A percentile compares a stretch with the other conserved stretches of the same genome.
Evolutionary conservation across 2,888 invertebrate genomes (phyloP).

Genomic region (Horisme vitalbata): DNA sequence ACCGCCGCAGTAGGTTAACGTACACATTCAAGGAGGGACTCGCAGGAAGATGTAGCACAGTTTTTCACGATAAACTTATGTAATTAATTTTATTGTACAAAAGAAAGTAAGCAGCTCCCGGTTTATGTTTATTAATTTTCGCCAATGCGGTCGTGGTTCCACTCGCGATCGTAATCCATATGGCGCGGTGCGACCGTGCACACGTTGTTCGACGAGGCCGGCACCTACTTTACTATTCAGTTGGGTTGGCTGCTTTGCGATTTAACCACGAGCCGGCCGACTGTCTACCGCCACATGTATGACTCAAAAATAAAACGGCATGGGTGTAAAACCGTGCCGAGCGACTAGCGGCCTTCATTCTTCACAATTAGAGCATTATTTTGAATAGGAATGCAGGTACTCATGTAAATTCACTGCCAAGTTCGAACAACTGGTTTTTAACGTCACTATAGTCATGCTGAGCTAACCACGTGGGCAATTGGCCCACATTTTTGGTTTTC

Average conservation of each 20-base stretch:
- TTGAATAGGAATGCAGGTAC: slow-evolving; percentile 12
- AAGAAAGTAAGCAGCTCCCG: not conserved
- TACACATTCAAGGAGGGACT: slow-evolving; percentile 37
- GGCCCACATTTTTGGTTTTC: slow-evolving; percentile 47
- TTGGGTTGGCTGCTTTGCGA: slow-evolving; percentile 52
- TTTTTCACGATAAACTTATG: slow-evolving; percentile 1
- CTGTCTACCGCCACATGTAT: slow-evolving; percentile 57
- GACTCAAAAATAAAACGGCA: slow-evolving; percentile 53
- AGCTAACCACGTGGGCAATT: slow-evolving; percentile 59
- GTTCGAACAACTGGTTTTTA: slow-evolving; percentile 73
- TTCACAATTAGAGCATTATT: slow-evolving; percentile 35
- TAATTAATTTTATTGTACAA: slow-evolving; percentile 8
- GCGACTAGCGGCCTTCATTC: slow-evolving; percentile 35
- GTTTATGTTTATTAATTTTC: slow-evolving; percentile 12
- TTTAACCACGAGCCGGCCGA: slow-evolving; percentile 55
- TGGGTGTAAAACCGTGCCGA: slow-evolving; percentile 34
- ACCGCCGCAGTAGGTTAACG: slow-evolving; percentile 58
- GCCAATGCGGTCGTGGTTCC: slow-evolving; percentile 28
- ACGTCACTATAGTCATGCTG: slow-evolving; percentile 54
- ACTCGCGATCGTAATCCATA: slow-evolving; percentile 53
- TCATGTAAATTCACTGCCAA: slow-evolving; percentile 68
- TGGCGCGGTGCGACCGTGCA: slow-evolving; percentile 38
- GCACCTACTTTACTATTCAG: slow-evolving; percentile 67
- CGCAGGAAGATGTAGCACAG: slow-evolving; percentile 16
- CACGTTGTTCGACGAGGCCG: slow-evolving; percentile 51